Evolutionary conservation across 2,888 invertebrate genomes (phyloP).

Genomic region (Archips crataeganus): DNA sequence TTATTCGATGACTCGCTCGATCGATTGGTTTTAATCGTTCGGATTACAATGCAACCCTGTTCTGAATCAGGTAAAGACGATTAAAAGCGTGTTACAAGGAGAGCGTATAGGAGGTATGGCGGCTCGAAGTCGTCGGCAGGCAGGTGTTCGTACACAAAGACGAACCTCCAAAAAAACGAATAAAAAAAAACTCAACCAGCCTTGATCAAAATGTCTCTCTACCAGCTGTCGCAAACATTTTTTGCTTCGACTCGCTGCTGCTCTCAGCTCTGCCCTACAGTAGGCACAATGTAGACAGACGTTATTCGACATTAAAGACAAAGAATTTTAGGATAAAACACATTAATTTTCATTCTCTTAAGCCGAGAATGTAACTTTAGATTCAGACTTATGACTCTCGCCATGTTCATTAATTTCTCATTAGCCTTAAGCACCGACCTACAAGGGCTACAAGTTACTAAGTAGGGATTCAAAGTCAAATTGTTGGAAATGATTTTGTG

Average conservation of each 20-base stretch:
- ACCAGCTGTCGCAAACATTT: slow-evolving; percentile 70
- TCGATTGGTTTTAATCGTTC: slow-evolving; percentile 1
- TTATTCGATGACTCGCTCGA: neutral
- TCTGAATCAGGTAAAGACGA: slow-evolving; percentile 55
- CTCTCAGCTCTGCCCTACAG: slow-evolving; percentile 11
- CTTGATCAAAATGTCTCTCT: slow-evolving; percentile 68
- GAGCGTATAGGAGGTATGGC: slow-evolving; percentile 49
- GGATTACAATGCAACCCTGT: slow-evolving; percentile 13
- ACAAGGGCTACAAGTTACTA: neutral
- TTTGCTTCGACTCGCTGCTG: slow-evolving; percentile 57
- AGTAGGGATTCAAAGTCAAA: neutral
- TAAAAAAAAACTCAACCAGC: slow-evolving; percentile 42
- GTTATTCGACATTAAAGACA: slow-evolving; percentile 8
- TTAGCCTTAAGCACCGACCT: slow-evolving; percentile 1
- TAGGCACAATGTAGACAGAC: slow-evolving; percentile 4
- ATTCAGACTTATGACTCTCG: slow-evolving; percentile 6
- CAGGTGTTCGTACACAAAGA: slow-evolving; percentile 73
- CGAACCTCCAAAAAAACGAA: slow-evolving; percentile 60
- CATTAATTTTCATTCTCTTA: neutral
- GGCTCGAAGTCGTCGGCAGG: slow-evolving; percentile 57
- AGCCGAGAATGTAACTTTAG: neutral
- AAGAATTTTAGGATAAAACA: slow-evolving; percentile 13
- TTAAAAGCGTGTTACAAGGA: slow-evolving; percentile 45
- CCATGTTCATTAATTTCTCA: slow-evolving; percentile 14
- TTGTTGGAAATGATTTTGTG: slow-evolving; percentile 15